Base-by-base conservation (phyloP, 2,113 vertebrate species). In the Chamaetylas fuelleborni region DNA sequence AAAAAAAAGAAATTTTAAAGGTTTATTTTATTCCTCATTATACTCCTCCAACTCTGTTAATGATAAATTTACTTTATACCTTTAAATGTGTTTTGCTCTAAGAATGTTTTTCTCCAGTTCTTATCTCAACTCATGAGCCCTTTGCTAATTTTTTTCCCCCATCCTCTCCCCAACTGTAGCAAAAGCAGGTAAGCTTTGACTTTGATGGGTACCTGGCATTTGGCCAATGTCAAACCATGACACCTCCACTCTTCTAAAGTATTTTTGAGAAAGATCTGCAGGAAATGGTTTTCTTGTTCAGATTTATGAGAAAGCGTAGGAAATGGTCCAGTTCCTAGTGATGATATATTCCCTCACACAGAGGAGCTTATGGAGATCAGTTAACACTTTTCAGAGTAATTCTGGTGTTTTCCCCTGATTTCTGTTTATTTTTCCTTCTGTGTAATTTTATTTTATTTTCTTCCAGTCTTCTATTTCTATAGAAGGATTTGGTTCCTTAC, bases 111-210 rank as follows among this genome's bases (percentile, higher is more conserved):
- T 43, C 8, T 19, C 19, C 12, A 18, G 20, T 31, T 19, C 12
- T 54, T 34, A 53, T 23, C 14, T 78, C 24, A 43, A 23, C 19
- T 65, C 15, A 19, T 34, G 33, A 19, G 6, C 12, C 9, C 16
- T 31, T 54, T 36, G 7, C 12, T 36, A 19, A 3, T 24, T 29
- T 25, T 23, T 58, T 45, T 9, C 47, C 12, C 36, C 6, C 15
- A 3, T 56, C 9, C 9, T 80, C 26, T 54, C 20, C 15, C 56
- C 50, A 45, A 8, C 19, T 45, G 38, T 8, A 36, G 12, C 12
- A 54, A 54, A 66, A 64, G 6, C 36, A 45, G 33, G 20, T 15
- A 36, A 36, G 20, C 0, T 0, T 25, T 0, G 0, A 54, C 17
- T 66, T 56, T 25, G 0, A 0, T 45, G 5, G 9, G 26, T 31